Conservation (phyloP, 1,140 invertebrate genomes). For the Sitophilus oryzae region DNA sequence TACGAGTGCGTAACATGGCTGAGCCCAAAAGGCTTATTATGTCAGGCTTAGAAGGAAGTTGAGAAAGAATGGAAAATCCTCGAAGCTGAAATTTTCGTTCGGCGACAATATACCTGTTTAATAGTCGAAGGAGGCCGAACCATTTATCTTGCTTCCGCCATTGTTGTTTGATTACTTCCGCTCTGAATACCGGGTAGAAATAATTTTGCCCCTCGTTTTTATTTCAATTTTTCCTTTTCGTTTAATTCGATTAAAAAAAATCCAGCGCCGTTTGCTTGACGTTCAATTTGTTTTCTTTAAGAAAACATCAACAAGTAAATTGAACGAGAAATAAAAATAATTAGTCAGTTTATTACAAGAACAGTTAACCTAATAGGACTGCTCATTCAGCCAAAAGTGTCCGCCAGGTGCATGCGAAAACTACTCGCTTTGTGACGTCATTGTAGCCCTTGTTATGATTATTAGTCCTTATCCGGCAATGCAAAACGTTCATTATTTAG, state of each 20-base stretch:
- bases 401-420: too few species aligned
- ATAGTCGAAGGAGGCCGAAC: conserved; percentile 1
- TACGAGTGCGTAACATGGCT: conserved; percentile 4
- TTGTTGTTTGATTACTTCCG: conserved; percentile 5
- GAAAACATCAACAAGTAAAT: not conserved
- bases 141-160: conserved; percentile 5
- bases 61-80: conserved; percentile 2
- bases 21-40: conserved; percentile 12
- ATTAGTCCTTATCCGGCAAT: too few species aligned
- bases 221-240: not conserved
- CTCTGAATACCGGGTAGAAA: not conserved
- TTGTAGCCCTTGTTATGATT: too few species aligned
- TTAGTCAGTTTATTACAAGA: too few species aligned
- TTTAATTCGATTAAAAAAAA: not conserved
- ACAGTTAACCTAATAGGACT: too few species aligned
- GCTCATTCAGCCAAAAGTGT: too few species aligned
- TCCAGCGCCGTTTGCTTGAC: not conserved
- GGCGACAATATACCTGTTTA: conserved; percentile 10
- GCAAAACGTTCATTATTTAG: too few species aligned
- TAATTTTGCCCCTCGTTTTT: not conserved
- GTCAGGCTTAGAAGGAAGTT: conserved; percentile 4
- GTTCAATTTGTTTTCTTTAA: not conserved
- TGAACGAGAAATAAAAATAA: too few species aligned
- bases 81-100: conserved; percentile 3
- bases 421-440: too few species aligned